Conservation (phyloP, 2,113 vertebrate genomes). For the Erythrolamprus reginae region DNA sequence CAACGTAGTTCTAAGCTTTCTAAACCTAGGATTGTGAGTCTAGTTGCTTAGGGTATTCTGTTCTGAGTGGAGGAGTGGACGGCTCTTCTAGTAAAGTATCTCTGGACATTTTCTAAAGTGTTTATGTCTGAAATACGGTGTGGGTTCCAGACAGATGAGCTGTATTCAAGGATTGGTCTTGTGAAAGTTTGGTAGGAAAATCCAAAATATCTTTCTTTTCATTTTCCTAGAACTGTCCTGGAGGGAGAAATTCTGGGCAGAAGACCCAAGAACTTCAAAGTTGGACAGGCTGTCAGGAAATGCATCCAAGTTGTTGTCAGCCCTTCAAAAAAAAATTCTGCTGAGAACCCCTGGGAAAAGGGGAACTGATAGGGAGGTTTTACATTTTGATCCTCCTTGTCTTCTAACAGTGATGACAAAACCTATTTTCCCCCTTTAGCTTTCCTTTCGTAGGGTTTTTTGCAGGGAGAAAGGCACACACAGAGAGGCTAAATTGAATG, state of each 20-base stretch:
- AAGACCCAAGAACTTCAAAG: background rate
- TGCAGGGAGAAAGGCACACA: background rate
- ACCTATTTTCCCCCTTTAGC: background rate
- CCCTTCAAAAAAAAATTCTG: background rate
- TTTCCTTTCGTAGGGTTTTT: background rate
- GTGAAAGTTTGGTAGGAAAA: background rate
- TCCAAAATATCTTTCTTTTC: background rate
- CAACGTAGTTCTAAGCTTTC: too few species aligned
- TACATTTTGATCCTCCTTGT: background rate
- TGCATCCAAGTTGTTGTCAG: background rate
- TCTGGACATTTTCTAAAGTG: too few species aligned
- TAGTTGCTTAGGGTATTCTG: too few species aligned
- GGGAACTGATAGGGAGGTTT: background rate
- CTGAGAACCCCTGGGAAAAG: background rate
- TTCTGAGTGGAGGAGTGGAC: too few species aligned
- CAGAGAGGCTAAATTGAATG: rapidly evolving
- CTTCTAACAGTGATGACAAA: background rate
- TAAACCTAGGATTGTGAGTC: too few species aligned
- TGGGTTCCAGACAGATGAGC: too few species aligned
- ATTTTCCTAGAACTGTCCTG: background rate
- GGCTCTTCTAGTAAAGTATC: too few species aligned
- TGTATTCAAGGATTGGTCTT: too few species aligned
- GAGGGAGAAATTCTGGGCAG: background rate
- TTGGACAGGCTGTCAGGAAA: background rate
- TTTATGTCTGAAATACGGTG: too few species aligned